Evolutionary conservation across 2,888 invertebrate genomes (phyloP), one percentile per base, ranked within the genome.

Genomic region (Pardosa pseudoannulata): DNA sequence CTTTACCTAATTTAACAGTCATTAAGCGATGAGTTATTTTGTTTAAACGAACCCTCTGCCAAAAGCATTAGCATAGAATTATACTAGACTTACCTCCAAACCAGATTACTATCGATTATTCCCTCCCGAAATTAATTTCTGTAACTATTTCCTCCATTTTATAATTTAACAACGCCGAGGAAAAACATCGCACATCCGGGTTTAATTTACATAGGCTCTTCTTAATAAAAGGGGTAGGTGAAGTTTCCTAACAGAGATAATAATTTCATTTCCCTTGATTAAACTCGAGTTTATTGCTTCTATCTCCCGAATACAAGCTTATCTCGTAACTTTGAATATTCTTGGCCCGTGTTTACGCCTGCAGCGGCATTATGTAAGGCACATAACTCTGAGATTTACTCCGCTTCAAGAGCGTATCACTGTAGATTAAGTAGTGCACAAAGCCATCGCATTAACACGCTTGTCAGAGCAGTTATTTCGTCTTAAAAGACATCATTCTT

Each of bases 201-300:
- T n/a, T n/a, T n/a, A n/a, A n/a, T n/a, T n/a, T n/a, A n/a, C n/a
- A n/a, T n/a, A n/a, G n/a, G n/a, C n/a, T n/a, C n/a, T n/a, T 36
- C 36, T 46, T 23, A 56, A 56, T 56, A 56, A 56, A 56, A 56
- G 56, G n/a, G 1, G 11, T 2, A 56, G 23, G 11, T 56, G 11
- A 16, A 23, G 1, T 2, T 23, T 23, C n/a, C 23, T 56, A 19
- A 23, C 5, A 1, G 1, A 23, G 56, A 56, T 56, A 23, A 23
- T 56, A 56, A 56, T 56, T 56, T 23, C 19, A 56, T 23, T 56
- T 56, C 23, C 23, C 56, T 23, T 56, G 56, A 56, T 56, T 56
- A 56, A 56, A 56, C 56, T 16, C 56, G 23, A 56, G 23, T 56
- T 56, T 23, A 23, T 23, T 56, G 3, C 23, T 23, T 23, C 19